These are phyloP conservation scores for Aelia acuminata DNA, from an alignment of 2,888 invertebrate genomes.

Conservation along the genomic window DNA sequence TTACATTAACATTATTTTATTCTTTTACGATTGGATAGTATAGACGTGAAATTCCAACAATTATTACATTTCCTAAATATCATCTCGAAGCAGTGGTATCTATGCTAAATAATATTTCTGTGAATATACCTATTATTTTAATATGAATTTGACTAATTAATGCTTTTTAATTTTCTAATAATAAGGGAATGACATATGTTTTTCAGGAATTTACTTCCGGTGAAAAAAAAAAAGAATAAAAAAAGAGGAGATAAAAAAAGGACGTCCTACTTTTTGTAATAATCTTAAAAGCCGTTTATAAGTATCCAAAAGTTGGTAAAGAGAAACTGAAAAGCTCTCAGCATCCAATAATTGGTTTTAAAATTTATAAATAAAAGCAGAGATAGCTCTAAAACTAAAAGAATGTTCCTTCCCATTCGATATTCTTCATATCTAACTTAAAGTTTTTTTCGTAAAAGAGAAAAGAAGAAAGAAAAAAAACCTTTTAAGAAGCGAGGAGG, in stretches of 20 bases:
- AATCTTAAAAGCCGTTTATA: conserved; percentile 48
- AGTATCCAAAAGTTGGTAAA: conserved; percentile 46
- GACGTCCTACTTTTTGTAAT: conserved; percentile 35
- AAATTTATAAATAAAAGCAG: conserved; percentile 53
- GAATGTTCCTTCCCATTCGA: conserved; percentile 52
- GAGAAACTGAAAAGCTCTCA: conserved; percentile 50
- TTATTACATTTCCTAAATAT: no score
- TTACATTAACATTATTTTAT: no score
- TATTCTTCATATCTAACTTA: conserved; percentile 54
- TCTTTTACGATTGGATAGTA: no score
- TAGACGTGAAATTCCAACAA: no score
- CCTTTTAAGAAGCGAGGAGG: conserved; percentile 29
- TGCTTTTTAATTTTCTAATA: background rate
- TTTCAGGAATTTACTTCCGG: background rate
- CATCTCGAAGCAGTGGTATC: no score
- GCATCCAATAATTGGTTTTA: conserved; percentile 53
- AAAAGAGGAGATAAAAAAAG: background rate
- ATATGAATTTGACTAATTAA: background rate
- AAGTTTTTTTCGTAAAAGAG: conserved; percentile 47
- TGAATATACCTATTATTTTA: no score
- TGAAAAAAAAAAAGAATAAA: background rate
- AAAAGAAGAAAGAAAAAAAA: no score
- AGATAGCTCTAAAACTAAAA: conserved; percentile 57
- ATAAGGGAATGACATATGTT: background rate
- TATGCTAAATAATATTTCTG: no score